Percentiles rank a stretch among this genome's conserved stretches.
Evolutionary conservation across 2,797 vertebrate genomes (phyloP).

Genomic region (Pempheris klunzingeri): DNA sequence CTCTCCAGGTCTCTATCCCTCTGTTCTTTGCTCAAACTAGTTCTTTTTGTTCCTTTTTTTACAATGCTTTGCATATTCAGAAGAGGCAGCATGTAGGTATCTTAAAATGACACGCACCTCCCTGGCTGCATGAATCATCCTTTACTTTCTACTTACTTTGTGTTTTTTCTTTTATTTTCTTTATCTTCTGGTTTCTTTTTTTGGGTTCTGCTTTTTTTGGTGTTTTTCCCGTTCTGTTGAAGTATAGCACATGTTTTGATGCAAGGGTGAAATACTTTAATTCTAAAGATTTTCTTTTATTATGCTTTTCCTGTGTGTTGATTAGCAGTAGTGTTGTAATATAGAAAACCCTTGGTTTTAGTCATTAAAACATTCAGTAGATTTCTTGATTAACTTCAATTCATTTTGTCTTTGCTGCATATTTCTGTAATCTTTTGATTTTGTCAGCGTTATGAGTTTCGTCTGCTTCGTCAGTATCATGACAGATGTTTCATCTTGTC

Average conservation of each 20-base stretch:
- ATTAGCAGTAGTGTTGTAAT: conserved; percentile 20
- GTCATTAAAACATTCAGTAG: conserved; percentile 26
- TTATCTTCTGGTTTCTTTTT: conserved; percentile 30
- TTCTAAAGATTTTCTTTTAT: conserved; percentile 8
- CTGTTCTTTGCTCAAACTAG: conserved; percentile 83
- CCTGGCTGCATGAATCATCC: conserved; percentile 80
- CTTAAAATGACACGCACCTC: conserved; percentile 71
- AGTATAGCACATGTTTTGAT: conserved; percentile 36
- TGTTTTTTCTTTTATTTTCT: conserved; percentile 23
- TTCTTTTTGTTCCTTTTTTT: conserved; percentile 81
- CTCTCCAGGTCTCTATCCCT: conserved; percentile 78
- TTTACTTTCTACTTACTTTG: conserved; percentile 57
- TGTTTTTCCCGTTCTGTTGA: conserved; percentile 51
- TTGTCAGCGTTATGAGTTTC: conserved; percentile 27
- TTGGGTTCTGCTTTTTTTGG: conserved; percentile 59
- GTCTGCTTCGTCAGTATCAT: conserved; percentile 54
- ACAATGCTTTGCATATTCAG: conserved; percentile 85
- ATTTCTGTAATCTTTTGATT: conserved; percentile 41
- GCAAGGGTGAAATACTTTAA: conserved; percentile 16
- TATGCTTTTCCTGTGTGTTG: conserved; percentile 44
- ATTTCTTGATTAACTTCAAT: conserved; percentile 37
- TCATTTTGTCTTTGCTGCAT: conserved; percentile 35
- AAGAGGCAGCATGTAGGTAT: conserved; percentile 87
- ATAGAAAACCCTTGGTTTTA: conserved; percentile 27
- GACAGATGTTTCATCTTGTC: conserved; percentile 65